These are phyloP conservation scores for Tarsius wallacei DNA, from an alignment of 2,797 vertebrate genomes.

Conservation along the genomic window DNA sequence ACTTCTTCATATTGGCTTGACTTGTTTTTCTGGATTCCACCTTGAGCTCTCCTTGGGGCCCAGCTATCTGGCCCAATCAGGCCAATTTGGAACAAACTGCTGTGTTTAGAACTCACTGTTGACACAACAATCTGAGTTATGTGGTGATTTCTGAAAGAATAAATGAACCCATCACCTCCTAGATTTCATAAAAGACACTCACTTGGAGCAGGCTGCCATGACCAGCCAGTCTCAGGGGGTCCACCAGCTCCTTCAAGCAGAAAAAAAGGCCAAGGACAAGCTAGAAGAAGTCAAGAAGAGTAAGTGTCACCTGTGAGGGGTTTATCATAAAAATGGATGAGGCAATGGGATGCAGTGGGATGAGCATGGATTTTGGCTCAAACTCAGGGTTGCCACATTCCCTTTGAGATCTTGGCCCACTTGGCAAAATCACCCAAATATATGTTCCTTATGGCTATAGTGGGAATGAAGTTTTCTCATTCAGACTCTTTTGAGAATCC, in stretches of 20 bases:
- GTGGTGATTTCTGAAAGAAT: slow-evolving; percentile 39
- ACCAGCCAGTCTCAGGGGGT: slow-evolving; percentile 93
- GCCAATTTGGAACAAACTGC: slow-evolving; percentile 63
- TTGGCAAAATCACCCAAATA: accelerated
- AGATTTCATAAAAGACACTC: background rate
- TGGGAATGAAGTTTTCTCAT: background rate
- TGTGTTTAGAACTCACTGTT: slow-evolving; percentile 71
- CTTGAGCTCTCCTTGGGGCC: slow-evolving; percentile 47
- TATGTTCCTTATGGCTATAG: accelerated
- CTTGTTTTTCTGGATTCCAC: slow-evolving; percentile 67
- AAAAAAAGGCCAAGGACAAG: slow-evolving; percentile 93
- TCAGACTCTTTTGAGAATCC: background rate
- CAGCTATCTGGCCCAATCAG: slow-evolving; percentile 64
- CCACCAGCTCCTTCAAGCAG: slow-evolving; percentile 93
- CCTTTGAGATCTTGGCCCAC: accelerated
- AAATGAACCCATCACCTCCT: slow-evolving; percentile 41
- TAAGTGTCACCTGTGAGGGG: slow-evolving; percentile 84
- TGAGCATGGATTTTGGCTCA: accelerated
- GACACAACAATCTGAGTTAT: slow-evolving; percentile 71
- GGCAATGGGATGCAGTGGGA: accelerated
- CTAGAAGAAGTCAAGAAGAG: slow-evolving; percentile 93
- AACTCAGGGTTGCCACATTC: accelerated
- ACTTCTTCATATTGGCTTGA: accelerated
- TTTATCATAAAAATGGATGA: background rate
- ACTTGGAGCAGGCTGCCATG: slow-evolving; percentile 82